Percentiles rank a stretch among this genome's conserved stretches.
Evolutionary conservation across 23 tunicate species (phyloP).

Genomic region (Ascidia mentula): DNA sequence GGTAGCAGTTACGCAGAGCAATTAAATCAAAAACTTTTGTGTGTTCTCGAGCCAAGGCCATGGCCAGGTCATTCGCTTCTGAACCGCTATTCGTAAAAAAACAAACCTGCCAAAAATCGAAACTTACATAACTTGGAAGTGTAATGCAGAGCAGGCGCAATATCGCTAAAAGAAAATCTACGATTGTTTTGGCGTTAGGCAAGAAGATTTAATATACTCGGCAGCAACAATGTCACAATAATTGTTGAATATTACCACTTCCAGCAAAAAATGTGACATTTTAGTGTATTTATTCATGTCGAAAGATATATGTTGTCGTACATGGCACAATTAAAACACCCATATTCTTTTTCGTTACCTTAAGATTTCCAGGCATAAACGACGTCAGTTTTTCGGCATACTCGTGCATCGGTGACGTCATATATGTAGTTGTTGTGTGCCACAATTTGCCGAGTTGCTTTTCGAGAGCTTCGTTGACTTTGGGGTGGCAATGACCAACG

Average conservation of each 20-base stretch:
- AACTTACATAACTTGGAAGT: too few relatives aligned
- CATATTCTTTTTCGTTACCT: constrained; percentile 50
- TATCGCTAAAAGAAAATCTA: too few relatives aligned
- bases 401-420: constrained; percentile 79
- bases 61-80: constrained; percentile 98
- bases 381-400: constrained; percentile 89
- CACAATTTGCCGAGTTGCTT: constrained; percentile 68
- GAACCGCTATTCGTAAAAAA: constrained; percentile 96
- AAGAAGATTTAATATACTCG: too few relatives aligned
- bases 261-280: too few relatives aligned
- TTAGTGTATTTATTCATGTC: too few relatives aligned
- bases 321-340: too few relatives aligned
- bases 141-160: too few relatives aligned
- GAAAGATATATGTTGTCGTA: too few relatives aligned
- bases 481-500: constrained; percentile 98
- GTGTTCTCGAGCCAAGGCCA: constrained; percentile 79
- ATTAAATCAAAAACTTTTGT: constrained; percentile 84
- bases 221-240: too few relatives aligned
- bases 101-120: constrained; percentile 94
- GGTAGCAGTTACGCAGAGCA: constrained; percentile 88
- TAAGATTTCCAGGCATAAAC: constrained; percentile 79
- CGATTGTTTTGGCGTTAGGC: too few relatives aligned
- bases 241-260: too few relatives aligned
- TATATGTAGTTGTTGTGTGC: constrained; percentile 91
- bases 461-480: constrained; percentile 46